Percentiles rank a stretch among this genome's conserved stretches.
These are phyloP conservation scores for Rallus limicola DNA, from an alignment of 2,113 vertebrate genomes.

Conservation along the genomic window DNA sequence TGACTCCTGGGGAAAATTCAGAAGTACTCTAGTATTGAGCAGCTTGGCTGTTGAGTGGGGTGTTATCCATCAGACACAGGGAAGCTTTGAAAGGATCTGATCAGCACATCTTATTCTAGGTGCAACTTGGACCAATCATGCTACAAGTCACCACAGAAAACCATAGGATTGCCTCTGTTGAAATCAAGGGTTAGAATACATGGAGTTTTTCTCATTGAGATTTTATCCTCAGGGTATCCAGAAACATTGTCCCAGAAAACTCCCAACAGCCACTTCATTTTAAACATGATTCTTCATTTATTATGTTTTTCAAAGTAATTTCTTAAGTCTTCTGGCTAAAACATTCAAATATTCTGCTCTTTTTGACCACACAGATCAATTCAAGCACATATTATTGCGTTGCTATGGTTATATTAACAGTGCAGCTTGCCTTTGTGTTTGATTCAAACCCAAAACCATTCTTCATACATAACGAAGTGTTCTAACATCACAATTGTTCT, in stretches of 20 bases:
- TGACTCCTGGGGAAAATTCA: not conserved
- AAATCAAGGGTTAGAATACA: not conserved
- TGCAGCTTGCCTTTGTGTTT: conserved; percentile 17
- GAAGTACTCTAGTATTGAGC: not conserved
- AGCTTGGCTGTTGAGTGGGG: not conserved
- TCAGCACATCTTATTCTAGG: not conserved
- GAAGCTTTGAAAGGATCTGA: not conserved
- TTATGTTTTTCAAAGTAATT: not conserved
- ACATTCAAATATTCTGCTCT: not conserved
- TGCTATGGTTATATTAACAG: conserved; percentile 51
- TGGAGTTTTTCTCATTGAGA: not conserved
- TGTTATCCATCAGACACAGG: not conserved
- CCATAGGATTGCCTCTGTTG: not conserved
- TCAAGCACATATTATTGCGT: not conserved
- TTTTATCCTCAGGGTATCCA: not conserved
- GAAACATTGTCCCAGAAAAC: not conserved
- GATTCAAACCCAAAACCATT: not conserved
- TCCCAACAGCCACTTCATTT: not conserved
- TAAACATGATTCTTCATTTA: not conserved
- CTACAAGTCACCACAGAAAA: not conserved
- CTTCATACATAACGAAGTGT: not conserved
- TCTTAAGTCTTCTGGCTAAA: not conserved
- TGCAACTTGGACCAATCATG: not conserved
- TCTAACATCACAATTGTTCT: not conserved
- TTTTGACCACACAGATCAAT: conserved; percentile 34